phyloP scores from a whole-genome alignment of 2,113 vertebrate genomes.

The Pseudorectes ferrugineus region DNA sequence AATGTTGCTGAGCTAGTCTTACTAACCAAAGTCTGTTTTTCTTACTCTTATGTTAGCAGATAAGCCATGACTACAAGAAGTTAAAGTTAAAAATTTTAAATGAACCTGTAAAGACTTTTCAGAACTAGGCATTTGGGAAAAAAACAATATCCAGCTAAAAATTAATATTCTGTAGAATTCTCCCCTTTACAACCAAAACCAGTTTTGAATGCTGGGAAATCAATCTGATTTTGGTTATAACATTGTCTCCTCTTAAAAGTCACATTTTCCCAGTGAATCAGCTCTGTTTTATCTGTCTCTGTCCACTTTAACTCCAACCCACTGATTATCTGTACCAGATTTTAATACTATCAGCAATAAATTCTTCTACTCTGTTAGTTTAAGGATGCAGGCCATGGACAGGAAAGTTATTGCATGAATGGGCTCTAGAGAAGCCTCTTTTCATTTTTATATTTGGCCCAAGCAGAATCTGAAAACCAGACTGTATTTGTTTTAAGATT shows the following conservation, averaged over 20 bases:
- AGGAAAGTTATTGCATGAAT: not conserved
- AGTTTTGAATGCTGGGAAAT: not conserved
- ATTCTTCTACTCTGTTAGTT: not conserved
- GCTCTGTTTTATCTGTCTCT: not conserved
- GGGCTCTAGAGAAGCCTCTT: not conserved
- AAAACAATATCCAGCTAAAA: not conserved
- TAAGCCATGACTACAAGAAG: not conserved
- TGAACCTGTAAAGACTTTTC: not conserved
- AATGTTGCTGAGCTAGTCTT: conserved; percentile 42
- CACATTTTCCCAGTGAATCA: not conserved
- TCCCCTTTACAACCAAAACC: not conserved
- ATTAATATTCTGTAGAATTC: not conserved
- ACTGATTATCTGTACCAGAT: not conserved
- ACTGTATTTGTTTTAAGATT: not conserved
- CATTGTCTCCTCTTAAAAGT: not conserved
- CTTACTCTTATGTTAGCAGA: not conserved
- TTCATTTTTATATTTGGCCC: not conserved
- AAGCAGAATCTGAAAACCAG: not conserved
- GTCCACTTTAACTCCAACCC: not conserved
- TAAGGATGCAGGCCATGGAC: not conserved
- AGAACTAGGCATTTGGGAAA: not conserved
- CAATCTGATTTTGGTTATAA: not conserved
- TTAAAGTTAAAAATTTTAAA: not conserved
- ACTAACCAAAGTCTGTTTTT: conserved; percentile 18
- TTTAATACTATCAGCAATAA: not conserved